These are phyloP conservation scores for Falco concolor DNA, from an alignment of 2,797 vertebrate genomes.

Conservation along the genomic window DNA sequence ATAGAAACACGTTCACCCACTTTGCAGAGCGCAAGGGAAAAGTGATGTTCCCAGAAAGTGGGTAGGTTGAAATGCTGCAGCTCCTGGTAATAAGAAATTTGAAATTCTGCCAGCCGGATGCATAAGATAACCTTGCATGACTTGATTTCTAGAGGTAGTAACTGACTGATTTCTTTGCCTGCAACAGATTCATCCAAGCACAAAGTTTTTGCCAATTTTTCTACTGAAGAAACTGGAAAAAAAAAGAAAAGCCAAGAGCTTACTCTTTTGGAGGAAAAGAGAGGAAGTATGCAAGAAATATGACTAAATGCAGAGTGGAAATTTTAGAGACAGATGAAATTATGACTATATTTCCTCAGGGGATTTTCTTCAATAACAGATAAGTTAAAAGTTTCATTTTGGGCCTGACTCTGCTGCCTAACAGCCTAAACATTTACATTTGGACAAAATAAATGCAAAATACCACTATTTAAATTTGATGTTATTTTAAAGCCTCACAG, in stretches of 20 bases:
- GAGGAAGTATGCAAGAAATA: not conserved
- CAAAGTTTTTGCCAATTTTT: not conserved
- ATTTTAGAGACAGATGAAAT: not conserved
- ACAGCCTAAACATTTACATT: not conserved
- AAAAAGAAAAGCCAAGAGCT: not conserved
- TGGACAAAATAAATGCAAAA: slow-evolving; percentile 11
- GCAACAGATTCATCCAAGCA: not conserved
- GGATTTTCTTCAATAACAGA: not conserved
- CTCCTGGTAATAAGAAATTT: not conserved
- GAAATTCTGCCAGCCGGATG: not conserved
- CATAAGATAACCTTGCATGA: not conserved
- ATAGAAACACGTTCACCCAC: not conserved
- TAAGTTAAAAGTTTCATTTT: not conserved
- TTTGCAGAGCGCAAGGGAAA: not conserved
- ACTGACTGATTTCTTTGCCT: not conserved
- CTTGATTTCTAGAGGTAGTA: not conserved
- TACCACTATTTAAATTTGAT: not conserved
- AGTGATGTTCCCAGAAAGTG: not conserved
- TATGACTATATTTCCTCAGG: not conserved
- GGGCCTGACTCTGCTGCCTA: not conserved
- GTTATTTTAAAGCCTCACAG: not conserved
- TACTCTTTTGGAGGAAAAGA: not conserved
- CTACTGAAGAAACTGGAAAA: not conserved
- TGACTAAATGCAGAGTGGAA: not conserved
- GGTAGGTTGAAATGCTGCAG: not conserved